Conservation (phyloP, 2,113 vertebrate genomes). For the Perca fluviatilis region DNA sequence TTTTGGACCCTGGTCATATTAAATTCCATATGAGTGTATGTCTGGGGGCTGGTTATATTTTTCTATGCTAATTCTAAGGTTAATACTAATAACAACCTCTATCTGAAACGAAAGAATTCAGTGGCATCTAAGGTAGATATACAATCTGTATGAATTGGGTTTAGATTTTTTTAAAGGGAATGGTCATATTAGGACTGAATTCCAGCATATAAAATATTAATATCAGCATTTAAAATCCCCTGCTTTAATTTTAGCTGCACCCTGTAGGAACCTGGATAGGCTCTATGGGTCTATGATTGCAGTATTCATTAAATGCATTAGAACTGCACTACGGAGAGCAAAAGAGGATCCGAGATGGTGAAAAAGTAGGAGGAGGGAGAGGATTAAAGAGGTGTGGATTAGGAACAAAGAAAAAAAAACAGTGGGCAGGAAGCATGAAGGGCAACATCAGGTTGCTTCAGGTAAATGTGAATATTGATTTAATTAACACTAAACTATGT, state of each 20-base stretch:
- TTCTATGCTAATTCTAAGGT: not conserved
- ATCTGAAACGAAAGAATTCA: not conserved
- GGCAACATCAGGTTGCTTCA: constrained; percentile 41
- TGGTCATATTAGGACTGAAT: constrained; percentile 27
- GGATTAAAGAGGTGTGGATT: constrained; percentile 16
- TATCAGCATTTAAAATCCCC: constrained; percentile 10
- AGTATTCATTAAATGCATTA: constrained; percentile 33
- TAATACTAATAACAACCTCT: not conserved
- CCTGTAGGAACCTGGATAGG: not conserved
- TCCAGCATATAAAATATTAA: constrained; percentile 16
- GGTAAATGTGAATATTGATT: constrained; percentile 65
- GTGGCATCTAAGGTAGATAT: not conserved
- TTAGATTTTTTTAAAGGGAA: constrained; percentile 13
- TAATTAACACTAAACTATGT: constrained; percentile 62
- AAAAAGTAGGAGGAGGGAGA: not conserved
- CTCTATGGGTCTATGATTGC: constrained; percentile 13
- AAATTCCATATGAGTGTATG: no score
- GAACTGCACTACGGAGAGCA: constrained; percentile 1
- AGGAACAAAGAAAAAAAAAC: constrained; percentile 15
- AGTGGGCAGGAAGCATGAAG: constrained; percentile 43
- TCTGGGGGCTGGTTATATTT: not conserved
- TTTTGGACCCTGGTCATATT: no score
- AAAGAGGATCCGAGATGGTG: constrained; percentile 2
- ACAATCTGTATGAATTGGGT: not conserved
- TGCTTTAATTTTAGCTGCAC: constrained; percentile 18